Base-by-base conservation (phyloP, 1,140 invertebrate genomes). In the Papilio machaon region DNA sequence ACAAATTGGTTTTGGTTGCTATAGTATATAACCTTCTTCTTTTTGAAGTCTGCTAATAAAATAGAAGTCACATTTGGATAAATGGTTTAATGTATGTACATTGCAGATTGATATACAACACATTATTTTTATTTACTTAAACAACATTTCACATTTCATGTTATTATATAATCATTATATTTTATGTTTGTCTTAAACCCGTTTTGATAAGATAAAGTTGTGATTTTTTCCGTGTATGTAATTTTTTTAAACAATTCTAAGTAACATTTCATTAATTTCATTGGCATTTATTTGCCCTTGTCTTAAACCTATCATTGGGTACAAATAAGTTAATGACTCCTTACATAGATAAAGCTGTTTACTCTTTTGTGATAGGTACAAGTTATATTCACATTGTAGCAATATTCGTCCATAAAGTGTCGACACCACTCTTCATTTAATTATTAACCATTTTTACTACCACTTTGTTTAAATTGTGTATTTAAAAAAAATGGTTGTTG, bases 331-430 rank as follows among this genome's bases (percentile, higher is more conserved):
- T 87, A 90, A 90, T 85, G 86, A 92, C 89, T 87, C 82, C 83
- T 86, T 85, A 83, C 43, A 81, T 60, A 84, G 92, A 94, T 93
- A 93, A 92, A 85, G 83, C 80, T 92, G 89, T 94, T 92, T 90
- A 90, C 85, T 85, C 49, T 80, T 80, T 73, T 49, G 30, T 23
- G 70, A 81, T 84, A 79, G 81, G 76, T 52, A 15, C 19, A 79
- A 79, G 15, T 43, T 64, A 79, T 79, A 64, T 46, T 46, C 76
- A 79, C 76, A 46, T 64, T 79, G 76, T 79, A 64, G 76, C 19
- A 30, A 49, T 75, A 52, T 75, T 67, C 64, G 64, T 64, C 60
- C 60, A 64, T 67, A 67, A 67, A 67, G 11, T 67, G 64, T 67
- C 11, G 64, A 15, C 23, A 35, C 3, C 11, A 15, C 64, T 67